Evolutionary conservation across 2,113 vertebrate species (phyloP).

Genomic region (Neotragus pygmaeus): DNA sequence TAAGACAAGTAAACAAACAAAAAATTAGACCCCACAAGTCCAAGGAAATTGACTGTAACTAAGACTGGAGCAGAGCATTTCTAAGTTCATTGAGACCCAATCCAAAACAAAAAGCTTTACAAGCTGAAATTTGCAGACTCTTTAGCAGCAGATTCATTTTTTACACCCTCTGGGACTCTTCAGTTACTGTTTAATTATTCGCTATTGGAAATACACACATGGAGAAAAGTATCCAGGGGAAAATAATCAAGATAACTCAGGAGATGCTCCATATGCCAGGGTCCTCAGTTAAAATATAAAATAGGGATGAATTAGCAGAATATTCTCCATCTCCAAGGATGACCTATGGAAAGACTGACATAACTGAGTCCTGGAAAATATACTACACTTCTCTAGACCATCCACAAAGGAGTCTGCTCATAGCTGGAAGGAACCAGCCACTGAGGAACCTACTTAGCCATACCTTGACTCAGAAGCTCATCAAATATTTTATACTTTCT

Average conservation of each 20-base stretch:
- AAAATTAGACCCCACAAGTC: background rate
- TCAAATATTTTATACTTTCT: background rate
- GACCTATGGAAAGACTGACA: background rate
- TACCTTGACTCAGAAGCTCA: background rate
- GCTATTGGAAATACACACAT: background rate
- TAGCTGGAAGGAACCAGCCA: background rate
- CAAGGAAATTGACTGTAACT: background rate
- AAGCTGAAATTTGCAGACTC: background rate
- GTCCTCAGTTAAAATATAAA: background rate
- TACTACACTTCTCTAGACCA: background rate
- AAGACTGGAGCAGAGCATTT: background rate
- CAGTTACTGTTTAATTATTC: background rate
- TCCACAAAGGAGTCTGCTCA: background rate
- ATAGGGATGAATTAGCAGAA: background rate
- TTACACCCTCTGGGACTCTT: background rate
- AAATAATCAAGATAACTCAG: background rate
- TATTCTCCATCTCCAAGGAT: slow-evolving; percentile 2
- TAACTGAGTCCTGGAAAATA: background rate
- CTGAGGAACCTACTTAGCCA: background rate
- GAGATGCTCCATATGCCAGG: background rate
- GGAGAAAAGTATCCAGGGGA: background rate
- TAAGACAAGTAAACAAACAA: background rate
- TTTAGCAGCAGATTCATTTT: background rate
- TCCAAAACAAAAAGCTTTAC: background rate
- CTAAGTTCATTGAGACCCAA: background rate